Evolutionary conservation across 2,113 vertebrate species (phyloP).

Genomic region (Clarias magur): DNA sequence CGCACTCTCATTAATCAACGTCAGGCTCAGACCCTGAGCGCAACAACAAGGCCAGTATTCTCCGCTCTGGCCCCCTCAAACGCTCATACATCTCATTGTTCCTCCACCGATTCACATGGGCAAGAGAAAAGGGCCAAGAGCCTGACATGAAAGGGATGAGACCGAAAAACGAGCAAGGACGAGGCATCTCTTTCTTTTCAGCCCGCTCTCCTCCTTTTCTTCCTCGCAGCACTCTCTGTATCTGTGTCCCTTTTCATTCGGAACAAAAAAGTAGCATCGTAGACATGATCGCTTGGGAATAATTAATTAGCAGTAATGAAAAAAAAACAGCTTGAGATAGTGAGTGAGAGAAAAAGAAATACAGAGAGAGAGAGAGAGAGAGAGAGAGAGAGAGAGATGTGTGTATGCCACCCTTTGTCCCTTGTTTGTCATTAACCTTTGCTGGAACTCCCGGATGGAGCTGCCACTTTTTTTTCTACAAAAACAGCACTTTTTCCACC

Average conservation of each 20-base stretch:
- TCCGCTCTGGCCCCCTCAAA: constrained; percentile 82
- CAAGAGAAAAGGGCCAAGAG: constrained; percentile 76
- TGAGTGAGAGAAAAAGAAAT: constrained; percentile 48
- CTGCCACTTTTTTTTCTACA: constrained; percentile 71
- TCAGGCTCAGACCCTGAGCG: constrained; percentile 72
- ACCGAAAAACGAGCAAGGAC: constrained; percentile 78
- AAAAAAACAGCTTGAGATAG: constrained; percentile 81
- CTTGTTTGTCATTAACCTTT: constrained; percentile 91
- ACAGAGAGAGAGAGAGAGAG: constrained; percentile 57
- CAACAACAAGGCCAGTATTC: constrained; percentile 86
- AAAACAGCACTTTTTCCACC: constrained; percentile 76
- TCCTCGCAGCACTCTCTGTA: constrained; percentile 59
- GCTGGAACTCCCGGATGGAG: constrained; percentile 79
- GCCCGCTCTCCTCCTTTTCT: constrained; percentile 57
- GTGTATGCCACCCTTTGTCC: constrained; percentile 91
- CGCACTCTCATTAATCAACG: constrained; percentile 91
- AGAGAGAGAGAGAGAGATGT: constrained; percentile 59
- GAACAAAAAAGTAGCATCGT: constrained; percentile 77
- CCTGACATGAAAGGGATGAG: constrained; percentile 90
- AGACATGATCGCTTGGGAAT: constrained; percentile 83
- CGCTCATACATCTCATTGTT: constrained; percentile 88
- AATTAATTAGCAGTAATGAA: constrained; percentile 83
- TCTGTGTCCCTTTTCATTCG: constrained; percentile 50
- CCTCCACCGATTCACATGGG: constrained; percentile 86
- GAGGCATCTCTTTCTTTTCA: constrained; percentile 65